Percentiles rank a stretch among this genome's conserved stretches.
phyloP scores from a whole-genome alignment of 2,888 invertebrate genomes.

The Limnephilus lunatus region DNA sequence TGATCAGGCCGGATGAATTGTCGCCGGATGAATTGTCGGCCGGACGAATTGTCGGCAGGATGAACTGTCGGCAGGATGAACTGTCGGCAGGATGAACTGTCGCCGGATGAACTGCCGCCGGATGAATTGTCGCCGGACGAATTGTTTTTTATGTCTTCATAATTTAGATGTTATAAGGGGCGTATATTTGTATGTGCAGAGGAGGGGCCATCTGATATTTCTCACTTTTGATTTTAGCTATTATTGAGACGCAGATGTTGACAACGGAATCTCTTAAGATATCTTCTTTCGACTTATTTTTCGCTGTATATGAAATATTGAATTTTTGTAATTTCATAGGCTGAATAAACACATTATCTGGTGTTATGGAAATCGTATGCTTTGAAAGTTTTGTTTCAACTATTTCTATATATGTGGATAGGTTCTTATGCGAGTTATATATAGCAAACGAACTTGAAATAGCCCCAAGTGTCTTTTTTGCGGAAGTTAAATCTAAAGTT shows the following conservation, averaged over 20 bases:
- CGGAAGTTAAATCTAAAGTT: slow-evolving; percentile 39
- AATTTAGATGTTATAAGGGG: slow-evolving; percentile 43
- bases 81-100: too few species aligned
- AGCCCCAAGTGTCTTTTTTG: background rate
- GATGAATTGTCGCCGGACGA: too few species aligned
- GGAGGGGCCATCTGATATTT: slow-evolving; percentile 48
- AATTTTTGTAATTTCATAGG: slow-evolving; percentile 38
- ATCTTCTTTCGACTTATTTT: slow-evolving; percentile 22
- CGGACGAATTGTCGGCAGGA: too few species aligned
- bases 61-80: too few species aligned
- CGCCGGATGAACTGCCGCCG: too few species aligned
- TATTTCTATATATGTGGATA: slow-evolving; percentile 42
- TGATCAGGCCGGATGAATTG: too few species aligned
- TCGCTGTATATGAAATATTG: slow-evolving; percentile 27
- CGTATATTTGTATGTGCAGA: slow-evolving; percentile 50
- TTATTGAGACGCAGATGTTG: slow-evolving; percentile 31
- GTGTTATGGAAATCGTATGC: slow-evolving; percentile 25
- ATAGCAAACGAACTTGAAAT: slow-evolving; percentile 27
- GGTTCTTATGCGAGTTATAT: slow-evolving; percentile 31
- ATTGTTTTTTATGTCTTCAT: background rate
- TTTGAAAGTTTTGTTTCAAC: slow-evolving; percentile 20
- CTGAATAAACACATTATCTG: slow-evolving; percentile 37
- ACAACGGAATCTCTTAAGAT: slow-evolving; percentile 26
- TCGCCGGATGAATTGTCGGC: too few species aligned
- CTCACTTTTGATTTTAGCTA: slow-evolving; percentile 26